phyloP scores from a whole-genome alignment of 2,888 invertebrate species.

The Dinocampus coccinellae region DNA sequence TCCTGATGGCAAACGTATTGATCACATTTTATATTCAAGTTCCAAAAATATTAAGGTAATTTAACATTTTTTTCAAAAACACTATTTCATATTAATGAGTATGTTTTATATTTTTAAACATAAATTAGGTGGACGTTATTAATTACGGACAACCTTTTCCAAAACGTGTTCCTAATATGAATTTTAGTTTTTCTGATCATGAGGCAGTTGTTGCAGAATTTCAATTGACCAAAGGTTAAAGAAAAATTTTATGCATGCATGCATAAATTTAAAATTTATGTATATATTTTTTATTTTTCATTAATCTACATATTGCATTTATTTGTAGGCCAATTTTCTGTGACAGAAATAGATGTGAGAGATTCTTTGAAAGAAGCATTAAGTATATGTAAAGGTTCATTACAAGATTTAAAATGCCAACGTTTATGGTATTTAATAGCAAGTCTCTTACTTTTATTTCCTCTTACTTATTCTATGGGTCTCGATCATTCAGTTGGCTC shows the following conservation, averaged over 20 bases:
- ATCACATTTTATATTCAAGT: conserved; percentile 85
- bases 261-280: too few species aligned
- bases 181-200: conserved; percentile 90
- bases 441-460: conserved; percentile 71
- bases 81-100: not conserved
- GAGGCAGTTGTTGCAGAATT: conserved; percentile 81
- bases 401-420: conserved; percentile 70
- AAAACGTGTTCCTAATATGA: conserved; percentile 77
- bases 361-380: conserved; percentile 73
- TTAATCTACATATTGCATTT: not conserved
- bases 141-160: conserved; percentile 81
- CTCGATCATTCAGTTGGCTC: conserved; percentile 52
- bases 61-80: not conserved
- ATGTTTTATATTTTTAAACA: not conserved
- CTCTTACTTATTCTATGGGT: conserved; percentile 61
- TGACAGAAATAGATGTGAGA: conserved; percentile 50
- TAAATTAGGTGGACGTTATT: conserved; percentile 67
- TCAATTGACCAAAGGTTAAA: conserved; percentile 56
- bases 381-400: conserved; percentile 74
- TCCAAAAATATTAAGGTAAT: conserved; percentile 60
- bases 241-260: too few species aligned
- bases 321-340: conserved; percentile 51
- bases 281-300: conserved; percentile 51
- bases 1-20: conserved; percentile 89
- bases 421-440: conserved; percentile 72